phyloP scores from a whole-genome alignment of 1,140 invertebrate genomes.

The Polypedilum pembai region DNA sequence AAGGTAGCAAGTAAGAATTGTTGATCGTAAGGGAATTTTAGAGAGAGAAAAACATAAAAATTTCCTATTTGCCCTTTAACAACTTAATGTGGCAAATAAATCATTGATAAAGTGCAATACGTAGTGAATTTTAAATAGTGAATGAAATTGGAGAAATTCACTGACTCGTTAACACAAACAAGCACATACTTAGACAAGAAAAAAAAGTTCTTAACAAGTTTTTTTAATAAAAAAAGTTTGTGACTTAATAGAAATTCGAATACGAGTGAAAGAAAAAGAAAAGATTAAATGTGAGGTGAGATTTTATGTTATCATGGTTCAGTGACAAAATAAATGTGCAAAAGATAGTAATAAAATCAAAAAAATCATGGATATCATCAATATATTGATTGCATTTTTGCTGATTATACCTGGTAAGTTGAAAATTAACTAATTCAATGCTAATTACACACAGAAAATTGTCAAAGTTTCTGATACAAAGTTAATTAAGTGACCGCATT shows the following conservation, averaged over 20 bases:
- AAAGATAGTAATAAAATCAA: not conserved
- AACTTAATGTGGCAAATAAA: not conserved
- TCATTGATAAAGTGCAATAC: conserved; percentile 26
- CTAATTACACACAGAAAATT: too few relatives aligned
- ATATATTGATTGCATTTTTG: conserved; percentile 20
- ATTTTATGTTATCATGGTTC: conserved; percentile 2
- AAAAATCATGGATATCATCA: not conserved
- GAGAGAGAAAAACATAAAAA: not conserved
- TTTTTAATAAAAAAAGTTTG: conserved; percentile 14
- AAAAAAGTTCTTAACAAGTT: conserved; percentile 6
- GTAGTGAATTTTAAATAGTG: not conserved
- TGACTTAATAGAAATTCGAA: not conserved
- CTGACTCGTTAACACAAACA: not conserved
- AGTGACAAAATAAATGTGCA: conserved; percentile 12
- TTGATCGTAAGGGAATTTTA: not conserved
- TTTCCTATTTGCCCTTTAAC: not conserved
- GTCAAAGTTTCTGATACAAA: too few relatives aligned
- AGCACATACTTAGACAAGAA: not conserved
- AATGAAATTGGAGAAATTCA: not conserved
- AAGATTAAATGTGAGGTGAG: not conserved
- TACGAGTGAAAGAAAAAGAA: not conserved
- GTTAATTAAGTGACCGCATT: conserved; percentile 15
- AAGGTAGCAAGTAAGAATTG: not conserved
- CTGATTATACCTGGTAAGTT: conserved; percentile 15
- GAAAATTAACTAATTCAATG: too few relatives aligned